Evolutionary conservation across 2,113 vertebrate species (phyloP).

Genomic region (Parus major): DNA sequence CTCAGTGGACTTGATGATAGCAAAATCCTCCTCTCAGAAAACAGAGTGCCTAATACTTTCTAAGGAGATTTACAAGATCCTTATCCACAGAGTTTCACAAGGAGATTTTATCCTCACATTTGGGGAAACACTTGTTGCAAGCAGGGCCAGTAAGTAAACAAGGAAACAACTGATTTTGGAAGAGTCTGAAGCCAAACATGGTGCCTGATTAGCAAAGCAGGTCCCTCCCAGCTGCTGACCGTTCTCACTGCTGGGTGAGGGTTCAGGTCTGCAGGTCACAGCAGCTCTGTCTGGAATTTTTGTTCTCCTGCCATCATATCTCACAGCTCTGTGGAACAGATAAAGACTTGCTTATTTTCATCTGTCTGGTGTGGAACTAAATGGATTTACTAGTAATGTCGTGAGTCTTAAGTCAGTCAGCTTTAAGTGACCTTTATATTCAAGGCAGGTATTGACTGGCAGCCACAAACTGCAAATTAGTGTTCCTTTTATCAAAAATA

Average conservation of each 20-base stretch:
- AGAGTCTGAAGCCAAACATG: not conserved
- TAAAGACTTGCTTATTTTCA: not conserved
- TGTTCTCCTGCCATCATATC: not conserved
- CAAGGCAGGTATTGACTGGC: not conserved
- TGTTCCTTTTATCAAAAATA: not conserved
- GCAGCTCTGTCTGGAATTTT: not conserved
- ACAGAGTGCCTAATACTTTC: not conserved
- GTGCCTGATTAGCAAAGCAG: not conserved
- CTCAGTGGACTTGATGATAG: not conserved
- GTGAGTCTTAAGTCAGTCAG: not conserved
- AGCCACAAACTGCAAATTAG: not conserved
- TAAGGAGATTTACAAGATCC: constrained; percentile 6
- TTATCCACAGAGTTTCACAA: not conserved
- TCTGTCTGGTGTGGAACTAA: not conserved
- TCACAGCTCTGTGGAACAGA: not conserved
- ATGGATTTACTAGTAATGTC: not conserved
- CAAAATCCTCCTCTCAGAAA: not conserved
- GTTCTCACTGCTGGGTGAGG: fast-evolving
- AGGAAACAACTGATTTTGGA: not conserved
- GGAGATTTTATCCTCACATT: not conserved
- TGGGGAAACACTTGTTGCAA: not conserved
- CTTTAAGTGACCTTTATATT: not conserved
- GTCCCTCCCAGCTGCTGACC: fast-evolving
- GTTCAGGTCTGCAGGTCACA: not conserved
- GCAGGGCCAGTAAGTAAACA: not conserved